A percentile compares a stretch with the other conserved stretches of the same genome.
phyloP scores from a whole-genome alignment of 2,797 vertebrate species.

The Alcedo quadribrachys region DNA sequence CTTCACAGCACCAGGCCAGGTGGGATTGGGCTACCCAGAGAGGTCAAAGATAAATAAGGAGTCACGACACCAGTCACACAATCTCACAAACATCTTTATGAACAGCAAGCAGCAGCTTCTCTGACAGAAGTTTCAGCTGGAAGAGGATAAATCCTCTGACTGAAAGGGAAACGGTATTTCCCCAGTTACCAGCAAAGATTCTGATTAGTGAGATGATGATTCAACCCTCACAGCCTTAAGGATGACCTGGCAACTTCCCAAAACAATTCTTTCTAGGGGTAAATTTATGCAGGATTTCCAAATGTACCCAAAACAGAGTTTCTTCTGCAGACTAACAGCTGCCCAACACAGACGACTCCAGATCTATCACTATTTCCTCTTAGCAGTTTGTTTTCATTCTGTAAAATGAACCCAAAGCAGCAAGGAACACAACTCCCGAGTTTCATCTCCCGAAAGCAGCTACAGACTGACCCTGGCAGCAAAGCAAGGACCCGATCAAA shows the following conservation, averaged over 20 bases:
- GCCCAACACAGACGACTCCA: not conserved
- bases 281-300: not conserved
- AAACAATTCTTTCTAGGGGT: not conserved
- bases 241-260: not conserved
- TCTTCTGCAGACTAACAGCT: not conserved
- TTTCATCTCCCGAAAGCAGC: not conserved
- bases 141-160: not conserved
- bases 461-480: accelerated
- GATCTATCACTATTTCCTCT: not conserved
- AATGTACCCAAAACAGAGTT: not conserved
- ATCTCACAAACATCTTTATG: accelerated
- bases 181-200: not conserved
- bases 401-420: not conserved
- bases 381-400: not conserved
- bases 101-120: not conserved
- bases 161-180: not conserved
- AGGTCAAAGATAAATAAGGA: not conserved
- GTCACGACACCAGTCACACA: not conserved
- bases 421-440: not conserved
- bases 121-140: not conserved
- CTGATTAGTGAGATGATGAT: not conserved
- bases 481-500: not conserved
- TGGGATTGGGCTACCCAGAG: not conserved
- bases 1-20: accelerated
- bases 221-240: not conserved